These are phyloP conservation scores for Corticium candelabrum DNA, from an alignment of 37 sponge, comb jelly and placozoan species.

Conservation along the genomic window DNA sequence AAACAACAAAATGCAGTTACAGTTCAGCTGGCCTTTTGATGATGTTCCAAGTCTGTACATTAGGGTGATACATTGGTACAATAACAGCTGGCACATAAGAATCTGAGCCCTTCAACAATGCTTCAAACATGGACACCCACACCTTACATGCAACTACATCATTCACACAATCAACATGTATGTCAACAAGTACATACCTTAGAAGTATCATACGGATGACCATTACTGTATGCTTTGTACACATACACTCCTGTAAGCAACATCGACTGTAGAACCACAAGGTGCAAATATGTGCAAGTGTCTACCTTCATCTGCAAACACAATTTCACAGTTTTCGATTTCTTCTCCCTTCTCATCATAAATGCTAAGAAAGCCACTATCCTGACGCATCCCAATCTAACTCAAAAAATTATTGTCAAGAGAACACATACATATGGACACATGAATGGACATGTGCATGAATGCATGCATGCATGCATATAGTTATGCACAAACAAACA, in stretches of 20 bases:
- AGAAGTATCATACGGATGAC: constrained; percentile 78
- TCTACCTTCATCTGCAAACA: constrained; percentile 66
- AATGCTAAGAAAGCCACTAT: constrained; percentile 53
- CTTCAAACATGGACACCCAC: constrained; percentile 41
- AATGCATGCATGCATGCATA: neutral
- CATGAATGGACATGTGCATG: neutral
- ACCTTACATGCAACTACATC: constrained; percentile 14
- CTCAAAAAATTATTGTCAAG: neutral
- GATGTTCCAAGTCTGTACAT: constrained; percentile 58
- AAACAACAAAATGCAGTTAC: constrained; percentile 12
- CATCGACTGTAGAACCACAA: too few relatives aligned
- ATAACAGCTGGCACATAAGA: constrained; percentile 55
- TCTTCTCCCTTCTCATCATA: constrained; percentile 52
- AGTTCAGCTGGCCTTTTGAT: too few relatives aligned
- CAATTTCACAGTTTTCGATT: constrained; percentile 59
- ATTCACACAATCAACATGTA: neutral
- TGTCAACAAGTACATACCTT: constrained; percentile 9
- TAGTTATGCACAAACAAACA: constrained; percentile 11
- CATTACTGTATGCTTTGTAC: constrained; percentile 71
- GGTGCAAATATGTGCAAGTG: too few relatives aligned
- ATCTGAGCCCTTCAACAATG: constrained; percentile 25
- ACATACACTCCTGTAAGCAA: constrained; percentile 47
- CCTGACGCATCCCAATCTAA: constrained; percentile 63
- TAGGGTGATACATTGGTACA: constrained; percentile 45
- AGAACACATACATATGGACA: neutral